Conservation (phyloP, 2,113 vertebrate genomes). For the Setophaga kirtlandii region DNA sequence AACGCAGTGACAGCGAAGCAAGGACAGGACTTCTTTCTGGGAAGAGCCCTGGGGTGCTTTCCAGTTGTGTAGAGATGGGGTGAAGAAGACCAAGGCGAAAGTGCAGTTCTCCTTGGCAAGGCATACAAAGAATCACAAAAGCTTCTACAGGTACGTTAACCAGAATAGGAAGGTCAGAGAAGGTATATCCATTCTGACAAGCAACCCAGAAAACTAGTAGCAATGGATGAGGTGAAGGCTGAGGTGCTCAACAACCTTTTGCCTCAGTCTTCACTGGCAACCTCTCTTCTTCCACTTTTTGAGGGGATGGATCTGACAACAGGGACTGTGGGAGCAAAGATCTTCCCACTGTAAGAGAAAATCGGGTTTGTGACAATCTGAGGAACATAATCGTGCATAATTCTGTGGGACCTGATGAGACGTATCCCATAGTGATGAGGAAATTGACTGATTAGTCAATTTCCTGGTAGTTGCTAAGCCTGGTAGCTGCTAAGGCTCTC, state of each 20-base stretch:
- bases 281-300: background rate
- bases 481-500: background rate
- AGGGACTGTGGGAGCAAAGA: background rate
- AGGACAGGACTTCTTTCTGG: background rate
- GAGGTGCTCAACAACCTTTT: background rate
- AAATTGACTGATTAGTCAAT: background rate
- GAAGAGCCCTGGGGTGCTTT: background rate
- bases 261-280: background rate
- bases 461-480: background rate
- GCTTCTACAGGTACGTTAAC: background rate
- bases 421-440: background rate
- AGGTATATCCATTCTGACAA: background rate
- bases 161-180: background rate
- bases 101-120: background rate
- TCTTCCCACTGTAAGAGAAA: background rate
- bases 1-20: background rate
- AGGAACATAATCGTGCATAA: background rate
- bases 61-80: fast-evolving
- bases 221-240: background rate
- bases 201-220: background rate
- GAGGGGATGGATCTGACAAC: background rate
- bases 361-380: background rate
- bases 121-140: background rate
- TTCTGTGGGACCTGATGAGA: background rate
- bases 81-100: fast-evolving